phyloP scores from a whole-genome alignment of 92 coral and sea anemone genomes.

The Porites lobata region DNA sequence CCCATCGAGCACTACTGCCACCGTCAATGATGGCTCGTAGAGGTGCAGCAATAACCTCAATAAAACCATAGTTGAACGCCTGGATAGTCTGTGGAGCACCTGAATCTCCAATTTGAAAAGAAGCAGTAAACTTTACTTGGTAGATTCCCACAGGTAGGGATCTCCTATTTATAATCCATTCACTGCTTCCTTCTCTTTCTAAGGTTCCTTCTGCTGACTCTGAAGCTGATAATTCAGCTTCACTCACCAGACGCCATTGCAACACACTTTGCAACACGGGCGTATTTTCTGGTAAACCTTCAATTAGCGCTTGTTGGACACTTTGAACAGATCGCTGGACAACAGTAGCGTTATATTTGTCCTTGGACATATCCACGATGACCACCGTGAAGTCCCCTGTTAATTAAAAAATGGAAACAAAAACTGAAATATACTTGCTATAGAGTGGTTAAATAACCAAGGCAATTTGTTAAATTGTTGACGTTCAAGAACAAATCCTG shows the following conservation, averaged over 20 bases:
- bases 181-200: conserved; percentile 27
- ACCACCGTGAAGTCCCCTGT: conserved; percentile 34
- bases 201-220: conserved; percentile 37
- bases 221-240: conserved; percentile 29
- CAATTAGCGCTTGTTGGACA: conserved; percentile 9
- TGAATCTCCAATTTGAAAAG: conserved; percentile 10
- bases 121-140: conserved; percentile 38
- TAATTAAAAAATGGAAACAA: neutral
- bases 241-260: conserved; percentile 42
- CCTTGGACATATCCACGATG: conserved; percentile 29
- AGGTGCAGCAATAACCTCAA: conserved; percentile 47
- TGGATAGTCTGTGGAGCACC: neutral
- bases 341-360: conserved; percentile 27
- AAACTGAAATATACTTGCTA: neutral
- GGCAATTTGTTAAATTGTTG: too few relatives aligned
- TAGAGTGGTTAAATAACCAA: neutral
- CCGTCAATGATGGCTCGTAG: conserved; percentile 63
- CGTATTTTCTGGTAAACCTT: neutral
- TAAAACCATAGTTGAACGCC: conserved; percentile 59
- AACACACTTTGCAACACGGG: conserved; percentile 9
- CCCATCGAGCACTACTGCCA: conserved; percentile 42
- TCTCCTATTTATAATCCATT: conserved; percentile 34
- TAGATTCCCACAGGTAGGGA: conserved; percentile 23
- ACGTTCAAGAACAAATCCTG: too few relatives aligned
- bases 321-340: conserved; percentile 25